Evolutionary conservation across 2,888 invertebrate species (phyloP).

Genomic region (Rhagium mordax): DNA sequence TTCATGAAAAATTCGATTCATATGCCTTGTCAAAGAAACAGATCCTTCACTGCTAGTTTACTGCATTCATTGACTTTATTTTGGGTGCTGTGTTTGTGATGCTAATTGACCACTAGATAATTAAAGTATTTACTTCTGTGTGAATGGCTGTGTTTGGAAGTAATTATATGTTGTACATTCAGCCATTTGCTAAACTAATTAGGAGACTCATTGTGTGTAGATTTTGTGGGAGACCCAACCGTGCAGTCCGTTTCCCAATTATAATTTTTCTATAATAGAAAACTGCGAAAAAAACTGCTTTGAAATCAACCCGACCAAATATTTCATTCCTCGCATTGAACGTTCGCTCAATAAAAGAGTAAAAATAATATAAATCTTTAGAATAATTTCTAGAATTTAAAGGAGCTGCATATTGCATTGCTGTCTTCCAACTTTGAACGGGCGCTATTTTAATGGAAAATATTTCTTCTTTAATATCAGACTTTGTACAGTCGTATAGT

Average conservation of each 20-base stretch:
- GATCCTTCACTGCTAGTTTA: too few relatives aligned
- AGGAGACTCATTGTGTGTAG: background rate
- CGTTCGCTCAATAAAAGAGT: background rate
- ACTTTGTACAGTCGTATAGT: background rate
- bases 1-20: too few relatives aligned
- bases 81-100: too few relatives aligned
- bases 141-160: too few relatives aligned
- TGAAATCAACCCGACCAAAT: conserved; percentile 9
- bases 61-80: too few relatives aligned
- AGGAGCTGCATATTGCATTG: conserved; percentile 18
- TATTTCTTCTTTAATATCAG: conserved; percentile 25
- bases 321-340: background rate
- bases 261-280: background rate
- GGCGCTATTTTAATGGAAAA: conserved; percentile 19
- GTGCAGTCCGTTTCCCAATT: background rate
- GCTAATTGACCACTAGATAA: too few relatives aligned
- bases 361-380: conserved; percentile 19
- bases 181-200: background rate
- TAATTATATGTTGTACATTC: background rate
- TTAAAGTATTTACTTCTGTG: too few relatives aligned
- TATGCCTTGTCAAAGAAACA: too few relatives aligned
- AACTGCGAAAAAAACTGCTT: background rate
- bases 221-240: background rate
- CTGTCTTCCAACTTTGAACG: conserved; percentile 7
- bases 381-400: conserved; percentile 30